These are phyloP conservation scores for Malacoctenus gilli DNA, from an alignment of 2,797 vertebrate species.

Conservation along the genomic window DNA sequence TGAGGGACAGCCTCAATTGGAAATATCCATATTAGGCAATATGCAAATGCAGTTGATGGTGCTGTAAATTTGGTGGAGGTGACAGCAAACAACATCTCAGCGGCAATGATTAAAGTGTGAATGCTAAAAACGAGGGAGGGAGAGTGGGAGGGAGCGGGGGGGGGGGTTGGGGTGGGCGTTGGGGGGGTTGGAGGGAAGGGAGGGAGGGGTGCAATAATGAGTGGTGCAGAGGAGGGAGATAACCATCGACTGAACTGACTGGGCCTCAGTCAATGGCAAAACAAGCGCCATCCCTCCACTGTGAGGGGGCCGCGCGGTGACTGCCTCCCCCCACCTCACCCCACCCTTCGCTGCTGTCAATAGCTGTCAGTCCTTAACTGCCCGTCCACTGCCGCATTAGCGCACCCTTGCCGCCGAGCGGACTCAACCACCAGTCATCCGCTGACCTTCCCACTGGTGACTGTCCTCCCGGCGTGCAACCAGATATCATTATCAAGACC, in stretches of 20 bases:
- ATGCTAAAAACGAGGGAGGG: slow-evolving; percentile 47
- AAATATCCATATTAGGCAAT: slow-evolving; percentile 85
- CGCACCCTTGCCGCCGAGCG: slow-evolving; percentile 66
- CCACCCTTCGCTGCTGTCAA: slow-evolving; percentile 60
- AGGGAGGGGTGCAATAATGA: slow-evolving; percentile 68
- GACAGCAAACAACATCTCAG: slow-evolving; percentile 80
- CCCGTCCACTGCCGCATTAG: slow-evolving; percentile 55
- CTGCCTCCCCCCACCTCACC: slow-evolving; percentile 47
- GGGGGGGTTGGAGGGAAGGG: too few relatives aligned
- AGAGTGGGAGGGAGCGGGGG: not conserved
- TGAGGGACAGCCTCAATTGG: slow-evolving; percentile 78
- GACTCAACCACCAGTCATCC: slow-evolving; percentile 58
- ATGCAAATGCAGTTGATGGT: slow-evolving; percentile 83
- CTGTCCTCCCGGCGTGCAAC: slow-evolving; percentile 40
- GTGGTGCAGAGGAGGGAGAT: slow-evolving; percentile 70
- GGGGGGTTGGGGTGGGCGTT: not conserved
- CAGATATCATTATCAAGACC: slow-evolving; percentile 69
- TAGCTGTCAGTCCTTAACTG: slow-evolving; percentile 77
- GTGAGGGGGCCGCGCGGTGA: slow-evolving; percentile 29
- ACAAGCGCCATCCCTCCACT: slow-evolving; percentile 61
- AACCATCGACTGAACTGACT: slow-evolving; percentile 74
- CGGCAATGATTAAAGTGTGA: slow-evolving; percentile 80
- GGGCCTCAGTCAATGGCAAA: slow-evolving; percentile 67
- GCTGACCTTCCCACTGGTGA: slow-evolving; percentile 72
- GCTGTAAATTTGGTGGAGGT: slow-evolving; percentile 79